Base-by-base conservation (phyloP, 2,113 vertebrate genomes). In the Myrmecobius fasciatus region DNA sequence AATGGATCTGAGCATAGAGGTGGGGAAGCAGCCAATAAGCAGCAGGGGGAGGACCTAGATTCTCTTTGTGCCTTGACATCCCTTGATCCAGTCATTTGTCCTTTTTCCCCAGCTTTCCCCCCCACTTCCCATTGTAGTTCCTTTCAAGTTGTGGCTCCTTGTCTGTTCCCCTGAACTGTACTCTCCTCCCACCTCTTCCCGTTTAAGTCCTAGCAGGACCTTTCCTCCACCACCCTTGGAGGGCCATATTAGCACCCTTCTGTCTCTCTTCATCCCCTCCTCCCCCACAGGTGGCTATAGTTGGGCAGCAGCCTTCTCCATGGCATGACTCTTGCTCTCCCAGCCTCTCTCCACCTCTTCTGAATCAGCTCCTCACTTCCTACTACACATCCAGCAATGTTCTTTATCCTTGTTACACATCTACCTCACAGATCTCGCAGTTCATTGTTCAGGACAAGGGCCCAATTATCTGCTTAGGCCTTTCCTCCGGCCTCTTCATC, bases 401-500 rank as follows among this genome's bases (percentile, higher is more conserved):
- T 93, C 54, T 51, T 89, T 93, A 88, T 95, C 94, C 95, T 96
- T 52, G 91, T 96, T 94, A 67, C 89, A 97, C 91, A 94, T 88
- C 98, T 98, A 97, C 97, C 97, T 98, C 97, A 96, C 90, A 91
- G 36, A 12, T 90, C 91, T 83, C 75, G 43, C 53, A 24, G 20
- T 54, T 91, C 47, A 96, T 67, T 14, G 31, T 67, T 67, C 60
- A 67, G 60, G 36, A 20, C 95, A 53, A 89, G 53, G 93, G 94
- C 94, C 28, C 25, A 43, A 51, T 52, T 88, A 92, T 91, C 94
- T 60, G 90, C 36, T 83, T 52, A 89, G 53, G 52, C 94, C 92
- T 89, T 54, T 90, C 11, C 67, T 91, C 47, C 47, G 36, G 88
- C 60, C 60, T 14, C n/a, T 93, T 54, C 89, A 89, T 89, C 90